Evolutionary conservation across 2,888 invertebrate genomes (phyloP).

Genomic region (Lasioglossum pauxillum): DNA sequence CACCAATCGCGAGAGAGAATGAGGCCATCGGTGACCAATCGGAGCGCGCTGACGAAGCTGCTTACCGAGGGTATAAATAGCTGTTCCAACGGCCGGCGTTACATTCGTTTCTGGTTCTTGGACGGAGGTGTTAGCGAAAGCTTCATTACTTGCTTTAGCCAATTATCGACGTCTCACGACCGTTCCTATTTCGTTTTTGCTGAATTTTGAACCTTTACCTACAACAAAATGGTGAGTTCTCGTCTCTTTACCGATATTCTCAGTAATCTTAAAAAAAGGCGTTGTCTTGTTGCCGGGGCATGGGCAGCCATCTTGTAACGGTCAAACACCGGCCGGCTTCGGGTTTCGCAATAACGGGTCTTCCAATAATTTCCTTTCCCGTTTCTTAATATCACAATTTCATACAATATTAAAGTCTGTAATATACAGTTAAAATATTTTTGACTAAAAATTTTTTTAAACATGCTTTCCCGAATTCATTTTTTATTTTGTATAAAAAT

Average conservation of each 20-base stretch:
- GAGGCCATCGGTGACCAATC: conserved; percentile 62
- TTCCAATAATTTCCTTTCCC: not conserved
- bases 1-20: conserved; percentile 53
- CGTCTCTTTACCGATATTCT: not conserved
- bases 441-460: not conserved
- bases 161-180: conserved; percentile 54
- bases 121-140: conserved; percentile 63
- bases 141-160: conserved; percentile 72
- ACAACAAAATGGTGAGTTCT: conserved; percentile 66
- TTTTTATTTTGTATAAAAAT: not conserved
- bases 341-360: not conserved
- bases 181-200: conserved; percentile 24
- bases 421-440: not conserved
- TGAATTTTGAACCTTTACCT: conserved; percentile 27
- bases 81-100: conserved; percentile 16
- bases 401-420: not conserved
- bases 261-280: not conserved
- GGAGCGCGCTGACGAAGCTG: conserved; percentile 39
- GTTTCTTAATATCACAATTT: not conserved
- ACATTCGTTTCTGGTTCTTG: conserved; percentile 46
- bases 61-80: conserved; percentile 60
- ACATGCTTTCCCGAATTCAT: not conserved
- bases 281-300: not conserved
- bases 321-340: conserved; percentile 66
- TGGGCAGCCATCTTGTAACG: conserved; percentile 66